Evolutionary conservation across 1,140 invertebrate species (phyloP), one percentile per base, ranked within the genome.

Genomic region (Heliconius congener): DNA sequence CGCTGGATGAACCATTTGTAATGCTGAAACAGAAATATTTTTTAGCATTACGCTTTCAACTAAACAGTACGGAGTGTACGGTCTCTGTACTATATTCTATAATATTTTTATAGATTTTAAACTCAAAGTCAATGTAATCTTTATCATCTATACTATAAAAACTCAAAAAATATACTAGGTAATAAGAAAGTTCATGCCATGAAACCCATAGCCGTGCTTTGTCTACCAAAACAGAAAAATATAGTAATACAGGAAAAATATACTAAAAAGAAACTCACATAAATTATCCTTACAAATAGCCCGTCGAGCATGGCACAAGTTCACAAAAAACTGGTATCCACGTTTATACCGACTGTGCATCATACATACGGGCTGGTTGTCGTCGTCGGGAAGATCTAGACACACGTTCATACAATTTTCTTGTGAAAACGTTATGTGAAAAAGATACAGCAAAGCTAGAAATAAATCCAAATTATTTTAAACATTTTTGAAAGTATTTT

Each of bases 261-360:
- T 23, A 23, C 23, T 23, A 37, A 37, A 6, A 37, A 37, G 5
- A 34, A 50, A 60, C 80, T 85, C 83, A 93, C 91, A 80, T 37
- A 91, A 83, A 76, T 91, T 92, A 39, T 90, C 88, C 42, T 79
- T 85, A 75, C 92, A 93, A 73, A 90, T 88, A 11, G 87, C 74
- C 8, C 87, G 83, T 39, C 91, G 84, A 0, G 92, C 92, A 27
- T 93, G 92, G 50, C 92, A 93, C 46, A 88, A 72, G 77, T 93
- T 93, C 2, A 91, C 87, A 46, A 89, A 93, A 77, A 84, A 92
- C 71, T 89, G 87, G 39, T 89, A 93, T 1, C 87, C 87, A 46
- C 85, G 87, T 77, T 93, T 93, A 71, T 93, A 93, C 73, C 91
- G 55, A 73, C 92, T 93, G 76, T 86, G 87, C 88, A 93, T 92